These are phyloP conservation scores for Salmo trutta DNA, from an alignment of 2,797 vertebrate species.

Conservation along the genomic window DNA sequence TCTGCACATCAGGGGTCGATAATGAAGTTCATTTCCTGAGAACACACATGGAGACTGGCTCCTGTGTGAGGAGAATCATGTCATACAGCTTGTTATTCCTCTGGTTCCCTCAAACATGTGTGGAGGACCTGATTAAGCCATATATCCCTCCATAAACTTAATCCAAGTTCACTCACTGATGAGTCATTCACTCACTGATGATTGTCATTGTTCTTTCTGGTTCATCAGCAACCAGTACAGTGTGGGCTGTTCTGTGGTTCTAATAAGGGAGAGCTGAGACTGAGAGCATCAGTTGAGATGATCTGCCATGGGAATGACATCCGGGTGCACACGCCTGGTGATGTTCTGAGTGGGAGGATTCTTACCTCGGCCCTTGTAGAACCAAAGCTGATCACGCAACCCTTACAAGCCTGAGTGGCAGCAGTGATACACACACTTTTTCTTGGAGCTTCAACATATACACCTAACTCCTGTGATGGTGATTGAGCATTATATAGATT, in stretches of 20 bases:
- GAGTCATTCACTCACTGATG: background rate
- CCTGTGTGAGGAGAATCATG: too few relatives aligned
- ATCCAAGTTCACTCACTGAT: background rate
- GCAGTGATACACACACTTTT: constrained; percentile 42
- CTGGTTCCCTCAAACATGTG: too few relatives aligned
- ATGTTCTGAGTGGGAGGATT: constrained; percentile 18
- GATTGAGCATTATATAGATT: constrained; percentile 51
- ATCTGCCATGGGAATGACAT: constrained; percentile 12
- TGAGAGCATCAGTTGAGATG: constrained; percentile 21
- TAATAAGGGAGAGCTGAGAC: constrained; percentile 3
- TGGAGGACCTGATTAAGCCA: background rate
- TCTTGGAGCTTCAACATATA: constrained; percentile 40
- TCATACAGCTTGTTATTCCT: too few relatives aligned
- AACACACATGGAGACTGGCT: background rate
- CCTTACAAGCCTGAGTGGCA: constrained; percentile 51
- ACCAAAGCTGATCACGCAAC: constrained; percentile 52
- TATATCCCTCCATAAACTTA: background rate
- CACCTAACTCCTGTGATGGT: constrained; percentile 48
- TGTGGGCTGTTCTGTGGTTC: background rate
- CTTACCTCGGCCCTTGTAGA: constrained; percentile 7
- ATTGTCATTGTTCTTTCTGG: background rate
- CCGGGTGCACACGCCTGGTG: background rate
- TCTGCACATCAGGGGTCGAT: too few relatives aligned
- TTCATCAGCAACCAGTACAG: constrained; percentile 9
- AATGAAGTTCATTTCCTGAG: too few relatives aligned